Evolutionary conservation across 2,888 invertebrate genomes (phyloP).

Genomic region (Lamellibrachia satsuma): DNA sequence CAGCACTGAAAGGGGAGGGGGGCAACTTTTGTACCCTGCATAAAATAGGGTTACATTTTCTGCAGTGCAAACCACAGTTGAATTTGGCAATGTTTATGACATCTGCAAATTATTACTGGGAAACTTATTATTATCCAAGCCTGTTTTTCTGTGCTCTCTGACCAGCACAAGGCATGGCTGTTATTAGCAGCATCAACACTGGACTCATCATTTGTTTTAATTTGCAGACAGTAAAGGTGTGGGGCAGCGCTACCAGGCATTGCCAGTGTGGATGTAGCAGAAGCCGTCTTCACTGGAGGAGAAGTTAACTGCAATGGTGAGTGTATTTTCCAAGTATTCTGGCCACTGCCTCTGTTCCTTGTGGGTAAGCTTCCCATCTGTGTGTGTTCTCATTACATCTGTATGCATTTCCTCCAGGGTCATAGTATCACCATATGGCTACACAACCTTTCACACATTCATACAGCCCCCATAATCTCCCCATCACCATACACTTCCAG

Average conservation of each 20-base stretch:
- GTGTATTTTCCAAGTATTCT: neutral
- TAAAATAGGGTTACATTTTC: neutral
- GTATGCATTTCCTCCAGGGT: neutral
- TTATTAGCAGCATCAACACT: neutral
- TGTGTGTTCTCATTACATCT: neutral
- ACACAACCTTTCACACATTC: neutral
- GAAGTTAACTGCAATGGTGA: neutral
- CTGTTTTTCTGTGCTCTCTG: neutral
- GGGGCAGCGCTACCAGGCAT: neutral
- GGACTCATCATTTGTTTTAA: neutral
- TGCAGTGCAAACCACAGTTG: neutral
- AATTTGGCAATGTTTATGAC: neutral
- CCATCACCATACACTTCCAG: neutral
- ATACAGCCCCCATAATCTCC: neutral
- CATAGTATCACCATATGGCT: neutral
- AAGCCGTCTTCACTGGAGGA: neutral
- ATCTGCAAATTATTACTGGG: neutral
- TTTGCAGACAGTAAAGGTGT: neutral
- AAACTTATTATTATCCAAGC: neutral
- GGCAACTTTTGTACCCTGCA: neutral
- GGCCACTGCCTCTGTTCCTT: neutral
- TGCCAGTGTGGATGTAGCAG: neutral
- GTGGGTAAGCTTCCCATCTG: neutral
- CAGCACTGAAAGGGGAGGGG: neutral
- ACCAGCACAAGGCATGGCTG: neutral